These are phyloP conservation scores for Aurelia sp. DNA, from an alignment of 30 jellyfish, hydroid and myxozoan species.

Conservation along the genomic window DNA sequence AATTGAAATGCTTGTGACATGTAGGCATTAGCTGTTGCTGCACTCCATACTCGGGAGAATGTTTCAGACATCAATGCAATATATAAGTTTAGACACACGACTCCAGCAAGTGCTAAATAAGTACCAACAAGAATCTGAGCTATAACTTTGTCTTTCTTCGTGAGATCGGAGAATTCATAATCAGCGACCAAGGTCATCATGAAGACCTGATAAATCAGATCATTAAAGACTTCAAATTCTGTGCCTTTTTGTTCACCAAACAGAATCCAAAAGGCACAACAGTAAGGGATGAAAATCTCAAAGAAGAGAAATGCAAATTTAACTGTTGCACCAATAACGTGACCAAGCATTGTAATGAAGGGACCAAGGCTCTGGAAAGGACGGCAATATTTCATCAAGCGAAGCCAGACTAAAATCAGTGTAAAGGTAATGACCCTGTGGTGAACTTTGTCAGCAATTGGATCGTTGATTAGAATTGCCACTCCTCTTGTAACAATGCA, in stretches of 20 bases:
- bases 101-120: constrained; percentile 85
- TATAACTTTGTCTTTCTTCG: constrained; percentile 74
- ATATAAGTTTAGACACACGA: constrained; percentile 87
- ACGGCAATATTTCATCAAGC: constrained; percentile 90
- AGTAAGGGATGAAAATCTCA: constrained; percentile 93
- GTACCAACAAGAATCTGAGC: constrained; percentile 96
- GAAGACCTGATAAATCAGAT: constrained; percentile 51
- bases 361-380: constrained; percentile 94
- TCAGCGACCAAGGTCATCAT: constrained; percentile 96
- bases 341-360: constrained; percentile 90
- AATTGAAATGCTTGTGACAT: constrained; percentile 67
- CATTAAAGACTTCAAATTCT: constrained; percentile 22
- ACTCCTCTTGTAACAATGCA: constrained; percentile 69
- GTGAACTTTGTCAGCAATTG: constrained; percentile 60
- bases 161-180: constrained; percentile 73
- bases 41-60: constrained; percentile 64
- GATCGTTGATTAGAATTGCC: constrained; percentile 24
- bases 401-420: constrained; percentile 86
- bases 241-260: constrained; percentile 86
- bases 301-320: constrained; percentile 93
- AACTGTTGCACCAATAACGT: constrained; percentile 87
- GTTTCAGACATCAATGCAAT: constrained; percentile 96
- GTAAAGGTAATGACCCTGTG: constrained; percentile 73
- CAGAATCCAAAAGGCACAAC: constrained; percentile 95
- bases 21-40: constrained; percentile 73